These are phyloP conservation scores for Gadus macrocephalus DNA, from an alignment of 2,113 vertebrate species.

Conservation along the genomic window DNA sequence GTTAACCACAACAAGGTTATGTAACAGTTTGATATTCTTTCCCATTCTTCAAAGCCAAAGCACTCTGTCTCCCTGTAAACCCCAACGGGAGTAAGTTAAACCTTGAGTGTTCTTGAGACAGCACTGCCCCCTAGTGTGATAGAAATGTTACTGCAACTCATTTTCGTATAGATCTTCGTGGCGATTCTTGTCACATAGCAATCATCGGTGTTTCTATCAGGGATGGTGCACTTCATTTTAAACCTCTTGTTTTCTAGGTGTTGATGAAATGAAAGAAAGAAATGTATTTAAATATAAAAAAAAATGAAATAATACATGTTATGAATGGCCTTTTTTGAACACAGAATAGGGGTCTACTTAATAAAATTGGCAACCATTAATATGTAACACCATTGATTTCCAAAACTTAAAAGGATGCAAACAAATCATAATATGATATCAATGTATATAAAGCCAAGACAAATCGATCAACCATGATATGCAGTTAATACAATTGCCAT, in stretches of 20 bases:
- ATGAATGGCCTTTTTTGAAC: background rate
- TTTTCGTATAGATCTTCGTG: no score
- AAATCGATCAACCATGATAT: constrained; percentile 23
- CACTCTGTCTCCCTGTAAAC: no score
- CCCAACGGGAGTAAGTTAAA: no score
- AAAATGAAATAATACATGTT: background rate
- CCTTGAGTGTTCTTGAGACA: no score
- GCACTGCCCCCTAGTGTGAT: no score
- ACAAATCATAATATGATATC: constrained; percentile 8
- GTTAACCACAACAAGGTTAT: no score
- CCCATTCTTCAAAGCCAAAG: no score
- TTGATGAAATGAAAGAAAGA: constrained; percentile 14
- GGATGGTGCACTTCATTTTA: no score
- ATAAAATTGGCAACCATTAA: constrained; percentile 31
- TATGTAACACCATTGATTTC: constrained; percentile 29
- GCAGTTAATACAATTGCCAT: constrained; percentile 34
- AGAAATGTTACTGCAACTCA: no score
- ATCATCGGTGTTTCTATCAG: no score
- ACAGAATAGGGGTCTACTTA: background rate
- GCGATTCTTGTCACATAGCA: no score
- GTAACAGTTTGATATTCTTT: no score
- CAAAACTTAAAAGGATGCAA: constrained; percentile 20
- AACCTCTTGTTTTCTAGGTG: background rate
- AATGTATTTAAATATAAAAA: constrained; percentile 43
- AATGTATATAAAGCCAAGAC: constrained; percentile 26